Evolutionary conservation across 2,797 vertebrate genomes (phyloP).

Genomic region (Philypnodon macrostomus): DNA sequence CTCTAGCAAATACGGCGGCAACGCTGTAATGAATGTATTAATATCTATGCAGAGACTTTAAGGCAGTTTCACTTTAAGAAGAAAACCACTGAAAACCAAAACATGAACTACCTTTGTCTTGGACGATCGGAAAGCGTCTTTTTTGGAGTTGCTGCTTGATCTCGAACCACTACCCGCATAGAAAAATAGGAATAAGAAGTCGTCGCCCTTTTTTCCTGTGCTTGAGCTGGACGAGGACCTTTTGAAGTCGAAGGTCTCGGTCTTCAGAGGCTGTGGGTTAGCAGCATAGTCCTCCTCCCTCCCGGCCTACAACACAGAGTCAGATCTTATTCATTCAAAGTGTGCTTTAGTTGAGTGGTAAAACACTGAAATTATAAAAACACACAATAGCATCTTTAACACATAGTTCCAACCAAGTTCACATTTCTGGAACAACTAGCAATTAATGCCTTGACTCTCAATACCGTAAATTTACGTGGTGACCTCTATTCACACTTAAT

Average conservation of each 20-base stretch:
- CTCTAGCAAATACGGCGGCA: too few relatives aligned
- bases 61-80: too few relatives aligned
- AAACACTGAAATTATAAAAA: too few relatives aligned
- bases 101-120: constrained; percentile 76
- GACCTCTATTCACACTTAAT: too few relatives aligned
- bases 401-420: too few relatives aligned
- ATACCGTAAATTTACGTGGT: too few relatives aligned
- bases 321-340: neutral
- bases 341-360: neutral
- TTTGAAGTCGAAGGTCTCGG: constrained; percentile 25
- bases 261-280: constrained; percentile 21
- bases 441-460: too few relatives aligned
- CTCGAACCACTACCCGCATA: neutral
- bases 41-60: too few relatives aligned
- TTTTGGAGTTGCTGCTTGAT: constrained; percentile 44
- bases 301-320: constrained; percentile 69
- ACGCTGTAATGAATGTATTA: too few relatives aligned
- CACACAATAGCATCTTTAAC: too few relatives aligned
- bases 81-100: neutral
- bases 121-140: constrained; percentile 79
- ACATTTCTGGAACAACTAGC: too few relatives aligned
- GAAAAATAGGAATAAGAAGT: constrained; percentile 37
- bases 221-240: fast-evolving
- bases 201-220: fast-evolving
- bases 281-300: constrained; percentile 74